These are phyloP conservation scores for Adela reaumurella DNA, from an alignment of 2,888 invertebrate genomes.

Conservation along the genomic window DNA sequence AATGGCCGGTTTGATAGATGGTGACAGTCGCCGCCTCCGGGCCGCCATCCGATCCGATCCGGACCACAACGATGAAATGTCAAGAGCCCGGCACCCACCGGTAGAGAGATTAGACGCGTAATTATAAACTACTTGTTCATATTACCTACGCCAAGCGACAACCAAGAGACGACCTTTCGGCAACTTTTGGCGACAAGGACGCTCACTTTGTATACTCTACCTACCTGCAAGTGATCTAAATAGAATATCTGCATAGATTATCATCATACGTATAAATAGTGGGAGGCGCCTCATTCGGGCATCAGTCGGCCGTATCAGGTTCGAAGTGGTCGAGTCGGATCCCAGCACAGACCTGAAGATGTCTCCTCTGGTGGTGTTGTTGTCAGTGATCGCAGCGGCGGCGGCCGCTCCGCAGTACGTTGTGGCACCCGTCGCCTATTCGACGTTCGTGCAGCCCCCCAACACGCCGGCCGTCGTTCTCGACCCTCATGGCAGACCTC, in stretches of 20 bases:
- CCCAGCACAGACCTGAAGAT: conserved; percentile 36
- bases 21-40: too few relatives aligned
- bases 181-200: conserved; percentile 31
- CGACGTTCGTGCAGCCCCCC: neutral
- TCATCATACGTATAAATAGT: conserved; percentile 35
- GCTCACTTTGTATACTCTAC: conserved; percentile 23
- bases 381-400: conserved; percentile 26
- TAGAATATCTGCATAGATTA: conserved; percentile 23
- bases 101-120: neutral
- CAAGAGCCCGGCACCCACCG: neutral
- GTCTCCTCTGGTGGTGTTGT: conserved; percentile 43
- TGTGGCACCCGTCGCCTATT: conserved; percentile 9
- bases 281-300: conserved; percentile 17
- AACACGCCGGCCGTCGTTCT: neutral
- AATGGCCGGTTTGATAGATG: too few relatives aligned
- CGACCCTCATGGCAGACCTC: conserved; percentile 1
- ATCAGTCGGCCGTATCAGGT: conserved; percentile 31
- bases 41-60: neutral
- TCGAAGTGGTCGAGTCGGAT: conserved; percentile 30
- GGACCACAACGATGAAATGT: neutral
- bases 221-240: conserved; percentile 24
- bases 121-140: neutral
- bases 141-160: neutral
- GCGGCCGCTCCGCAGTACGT: conserved; percentile 15
- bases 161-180: conserved; percentile 9